These are phyloP conservation scores for Recurvirostra avosetta DNA, from an alignment of 2,113 vertebrate species.

Conservation along the genomic window DNA sequence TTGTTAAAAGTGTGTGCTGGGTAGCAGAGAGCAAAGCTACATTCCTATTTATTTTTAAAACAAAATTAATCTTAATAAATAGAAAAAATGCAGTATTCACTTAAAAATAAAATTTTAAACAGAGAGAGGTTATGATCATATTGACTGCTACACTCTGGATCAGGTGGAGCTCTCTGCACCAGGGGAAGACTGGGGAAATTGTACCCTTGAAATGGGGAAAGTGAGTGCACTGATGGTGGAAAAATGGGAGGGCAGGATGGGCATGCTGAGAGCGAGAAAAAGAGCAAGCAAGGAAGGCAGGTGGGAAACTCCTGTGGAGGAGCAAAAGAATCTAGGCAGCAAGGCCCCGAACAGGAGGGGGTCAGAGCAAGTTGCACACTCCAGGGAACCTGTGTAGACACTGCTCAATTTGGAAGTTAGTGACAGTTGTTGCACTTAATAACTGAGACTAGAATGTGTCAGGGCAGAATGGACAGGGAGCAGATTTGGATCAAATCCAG, in stretches of 20 bases:
- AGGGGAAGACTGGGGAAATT: neutral
- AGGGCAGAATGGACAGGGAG: neutral
- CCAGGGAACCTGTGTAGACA: neutral
- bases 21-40: neutral
- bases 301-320: neutral
- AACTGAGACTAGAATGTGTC: neutral
- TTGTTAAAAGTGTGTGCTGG: neutral
- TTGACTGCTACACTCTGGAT: neutral
- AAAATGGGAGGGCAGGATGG: neutral
- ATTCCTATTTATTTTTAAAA: neutral
- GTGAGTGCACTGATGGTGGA: neutral
- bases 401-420: neutral
- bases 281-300: neutral
- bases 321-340: neutral
- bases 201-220: neutral
- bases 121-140: neutral
- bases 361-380: neutral
- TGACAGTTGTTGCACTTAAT: neutral
- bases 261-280: neutral
- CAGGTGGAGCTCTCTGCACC: neutral
- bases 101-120: neutral
- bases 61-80: neutral
- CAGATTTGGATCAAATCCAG: neutral
- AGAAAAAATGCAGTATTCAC: neutral
- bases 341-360: neutral